Percentiles rank a stretch among this genome's conserved stretches.
phyloP scores from a whole-genome alignment of 2,113 vertebrate genomes.

The Piprites chloris region DNA sequence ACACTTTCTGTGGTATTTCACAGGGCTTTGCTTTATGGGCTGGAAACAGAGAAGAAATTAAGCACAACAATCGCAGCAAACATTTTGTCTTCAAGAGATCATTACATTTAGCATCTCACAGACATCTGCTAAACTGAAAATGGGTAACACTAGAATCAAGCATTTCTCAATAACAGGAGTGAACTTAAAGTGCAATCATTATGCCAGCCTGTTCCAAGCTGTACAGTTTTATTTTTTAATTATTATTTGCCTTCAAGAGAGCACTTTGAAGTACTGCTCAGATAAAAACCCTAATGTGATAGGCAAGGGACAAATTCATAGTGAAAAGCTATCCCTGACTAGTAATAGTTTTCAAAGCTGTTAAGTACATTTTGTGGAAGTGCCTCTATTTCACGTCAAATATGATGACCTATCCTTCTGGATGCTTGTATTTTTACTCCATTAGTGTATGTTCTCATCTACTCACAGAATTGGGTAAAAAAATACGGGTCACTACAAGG shows the following conservation, averaged over 20 bases:
- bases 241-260: conserved; percentile 44
- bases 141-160: not conserved
- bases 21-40: not conserved
- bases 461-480: not conserved
- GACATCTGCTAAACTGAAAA: conserved; percentile 10
- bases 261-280: not conserved
- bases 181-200: not conserved
- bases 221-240: conserved; percentile 41
- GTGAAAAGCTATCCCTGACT: not conserved
- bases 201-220: not conserved
- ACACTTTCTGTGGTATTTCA: not conserved
- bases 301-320: conserved; percentile 3
- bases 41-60: not conserved
- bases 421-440: conserved; percentile 3
- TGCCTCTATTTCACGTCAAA: conserved; percentile 21
- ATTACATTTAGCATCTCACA: not conserved
- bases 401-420: not conserved
- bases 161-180: not conserved
- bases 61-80: not conserved
- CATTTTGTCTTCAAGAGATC: not conserved
- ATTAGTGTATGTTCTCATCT: not conserved
- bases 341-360: conserved; percentile 36
- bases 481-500: not conserved
- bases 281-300: not conserved
- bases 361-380: not conserved